Percentiles rank a stretch among this genome's conserved stretches.
Evolutionary conservation across 92 coral and sea anemone genomes (phyloP).

Genomic region (Epizoanthus stellaris): DNA sequence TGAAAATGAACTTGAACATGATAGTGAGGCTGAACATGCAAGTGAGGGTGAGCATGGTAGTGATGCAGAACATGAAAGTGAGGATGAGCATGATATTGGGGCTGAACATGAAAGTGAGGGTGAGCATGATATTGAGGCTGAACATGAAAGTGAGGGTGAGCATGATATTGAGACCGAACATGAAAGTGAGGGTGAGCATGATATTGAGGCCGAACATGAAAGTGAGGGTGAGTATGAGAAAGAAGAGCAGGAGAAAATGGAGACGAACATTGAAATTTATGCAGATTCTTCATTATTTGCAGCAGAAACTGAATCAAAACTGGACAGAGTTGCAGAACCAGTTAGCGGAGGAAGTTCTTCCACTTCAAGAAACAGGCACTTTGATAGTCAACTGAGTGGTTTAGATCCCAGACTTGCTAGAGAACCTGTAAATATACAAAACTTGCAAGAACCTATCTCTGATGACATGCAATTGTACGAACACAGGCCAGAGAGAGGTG

Average conservation of each 20-base stretch:
- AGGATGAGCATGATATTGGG: neutral
- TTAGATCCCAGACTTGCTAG: neutral
- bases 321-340: neutral
- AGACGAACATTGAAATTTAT: neutral
- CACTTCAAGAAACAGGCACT: neutral
- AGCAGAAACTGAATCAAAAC: neutral
- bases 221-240: neutral
- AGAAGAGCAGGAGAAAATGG: neutral
- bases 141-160: slow-evolving; percentile 22
- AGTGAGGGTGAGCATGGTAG: neutral
- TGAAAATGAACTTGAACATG: neutral
- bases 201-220: neutral
- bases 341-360: neutral
- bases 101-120: slow-evolving; percentile 1
- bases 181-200: neutral
- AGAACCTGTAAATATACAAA: neutral
- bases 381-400: neutral
- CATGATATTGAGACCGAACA: neutral
- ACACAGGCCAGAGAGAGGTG: neutral
- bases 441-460: neutral
- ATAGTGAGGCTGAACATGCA: neutral
- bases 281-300: neutral
- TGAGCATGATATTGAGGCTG: neutral
- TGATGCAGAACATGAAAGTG: slow-evolving; percentile 9
- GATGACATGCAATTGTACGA: neutral